These are phyloP conservation scores for Micromussa lordhowensis DNA, from an alignment of 92 coral and sea anemone species.

Conservation along the genomic window DNA sequence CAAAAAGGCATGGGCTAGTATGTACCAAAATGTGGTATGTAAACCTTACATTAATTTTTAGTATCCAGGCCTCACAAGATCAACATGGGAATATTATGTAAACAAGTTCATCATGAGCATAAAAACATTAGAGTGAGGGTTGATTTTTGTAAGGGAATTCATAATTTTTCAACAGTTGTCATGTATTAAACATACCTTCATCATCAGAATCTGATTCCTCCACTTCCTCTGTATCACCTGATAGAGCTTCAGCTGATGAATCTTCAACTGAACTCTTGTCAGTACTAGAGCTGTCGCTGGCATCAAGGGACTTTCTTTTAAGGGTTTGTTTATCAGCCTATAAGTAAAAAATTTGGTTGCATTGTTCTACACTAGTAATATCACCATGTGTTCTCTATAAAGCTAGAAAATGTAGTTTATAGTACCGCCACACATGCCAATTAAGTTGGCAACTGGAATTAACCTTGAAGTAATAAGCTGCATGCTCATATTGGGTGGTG, in stretches of 20 bases:
- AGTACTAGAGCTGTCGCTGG: not conserved
- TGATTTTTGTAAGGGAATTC: too few relatives aligned
- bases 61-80: too few relatives aligned
- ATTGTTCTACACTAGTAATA: not conserved
- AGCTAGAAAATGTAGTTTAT: not conserved
- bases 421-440: too few relatives aligned
- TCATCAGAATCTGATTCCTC: not conserved
- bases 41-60: too few relatives aligned
- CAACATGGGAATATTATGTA: too few relatives aligned
- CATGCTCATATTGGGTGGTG: too few relatives aligned
- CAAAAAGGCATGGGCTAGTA: too few relatives aligned
- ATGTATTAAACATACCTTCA: not conserved
- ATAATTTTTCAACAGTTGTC: not conserved
- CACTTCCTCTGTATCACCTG: not conserved
- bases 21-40: too few relatives aligned
- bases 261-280: too few relatives aligned
- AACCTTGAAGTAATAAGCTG: too few relatives aligned
- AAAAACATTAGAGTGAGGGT: not conserved
- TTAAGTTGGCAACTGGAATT: too few relatives aligned
- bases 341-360: not conserved
- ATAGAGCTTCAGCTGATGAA: not conserved
- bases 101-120: not conserved
- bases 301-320: not conserved
- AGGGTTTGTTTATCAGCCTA: slow-evolving; percentile 10
- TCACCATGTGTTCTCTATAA: not conserved